Percentiles rank a stretch among this genome's conserved stretches.
Conservation (phyloP, 2,888 invertebrate genomes). For the Athalia rosae region DNA sequence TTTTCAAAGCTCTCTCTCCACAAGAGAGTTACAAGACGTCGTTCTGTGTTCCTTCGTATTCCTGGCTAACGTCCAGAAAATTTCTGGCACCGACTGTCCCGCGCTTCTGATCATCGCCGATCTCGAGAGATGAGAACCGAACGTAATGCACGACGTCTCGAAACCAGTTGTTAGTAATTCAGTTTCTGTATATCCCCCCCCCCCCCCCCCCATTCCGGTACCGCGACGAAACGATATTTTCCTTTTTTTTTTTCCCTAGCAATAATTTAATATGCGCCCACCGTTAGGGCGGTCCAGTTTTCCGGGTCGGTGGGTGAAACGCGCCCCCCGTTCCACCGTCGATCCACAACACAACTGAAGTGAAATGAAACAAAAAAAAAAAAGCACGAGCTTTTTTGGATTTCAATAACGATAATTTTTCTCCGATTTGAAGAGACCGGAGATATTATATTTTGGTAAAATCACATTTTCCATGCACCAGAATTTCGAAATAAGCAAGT, state of each 20-base stretch:
- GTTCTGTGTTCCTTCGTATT: not conserved
- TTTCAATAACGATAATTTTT: not conserved
- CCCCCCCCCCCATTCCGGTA: not conserved
- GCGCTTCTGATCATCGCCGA: constrained; percentile 2
- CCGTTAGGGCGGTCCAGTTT: too few relatives aligned
- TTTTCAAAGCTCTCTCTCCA: constrained; percentile 17
- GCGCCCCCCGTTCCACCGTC: not conserved
- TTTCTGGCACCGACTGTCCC: constrained; percentile 41
- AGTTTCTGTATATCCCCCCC: not conserved
- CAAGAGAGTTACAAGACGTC: too few relatives aligned
- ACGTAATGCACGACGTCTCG: constrained; percentile 45
- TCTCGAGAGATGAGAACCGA: constrained; percentile 26
- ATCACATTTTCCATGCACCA: too few relatives aligned
- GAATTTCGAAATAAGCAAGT: not conserved
- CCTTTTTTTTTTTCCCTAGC: constrained; percentile 3
- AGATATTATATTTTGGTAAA: not conserved
- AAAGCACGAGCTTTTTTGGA: not conserved
- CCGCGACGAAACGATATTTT: constrained; percentile 18
- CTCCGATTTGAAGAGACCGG: constrained; percentile 26
- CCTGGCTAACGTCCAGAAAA: constrained; percentile 41
- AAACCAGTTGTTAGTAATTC: constrained; percentile 46
- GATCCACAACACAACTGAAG: not conserved
- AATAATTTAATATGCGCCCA: constrained; percentile 36
- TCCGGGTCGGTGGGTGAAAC: not conserved
- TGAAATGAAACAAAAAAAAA: not conserved